Base-by-base conservation (phyloP, 2,888 invertebrate genomes). In the Phymatocera aterrima region DNA sequence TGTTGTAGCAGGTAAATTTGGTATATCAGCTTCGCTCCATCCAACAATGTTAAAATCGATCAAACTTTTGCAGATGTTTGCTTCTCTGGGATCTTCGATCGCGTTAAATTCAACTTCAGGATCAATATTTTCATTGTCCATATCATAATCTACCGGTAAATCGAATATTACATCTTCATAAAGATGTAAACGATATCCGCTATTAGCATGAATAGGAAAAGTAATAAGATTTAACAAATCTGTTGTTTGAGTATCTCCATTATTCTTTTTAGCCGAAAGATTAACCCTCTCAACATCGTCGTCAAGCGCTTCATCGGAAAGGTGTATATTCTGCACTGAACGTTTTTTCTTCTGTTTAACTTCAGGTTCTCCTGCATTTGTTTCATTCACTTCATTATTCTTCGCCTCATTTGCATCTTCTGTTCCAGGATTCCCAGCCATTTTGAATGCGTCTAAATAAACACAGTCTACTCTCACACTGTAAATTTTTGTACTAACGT, bases 401-500 rank as follows among this genome's bases (percentile, higher is more conserved):
- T 64, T 15, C 4, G 57, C 77, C 2, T 37, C 81, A 48, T 88
- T 72, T 82, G 37, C 87, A 83, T 65, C 93, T 80, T 92, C 92
- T 85, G 92, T 92, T 70, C 90, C 93, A 75, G 95, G 90, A 0
- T 94, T 95, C 0, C 94, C 94, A 0, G 94, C 94, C 91, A 97
- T 95, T 87, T 96, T 95, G 82, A 96, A 91, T 1, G 96, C 95
- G 87, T 97, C 96, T 60, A 94, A 92, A 88, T 97, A 95, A 10
- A 97, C 93, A 48, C 95, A 95, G 90, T 98, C 98, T 0, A 98
- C 98, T 80, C 97, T 93, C 80, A 95, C 94, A 0, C 96, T 95
- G 90, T 98, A 98, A 75, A 98, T 97, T 88, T 96, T 96, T 0
- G 97, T 94, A 8, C 97, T 96, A 0, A 97, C 97, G 89, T 98